Evolutionary conservation across 2,888 invertebrate species (phyloP).

Genomic region (Gastracanthus pulcherrimus): DNA sequence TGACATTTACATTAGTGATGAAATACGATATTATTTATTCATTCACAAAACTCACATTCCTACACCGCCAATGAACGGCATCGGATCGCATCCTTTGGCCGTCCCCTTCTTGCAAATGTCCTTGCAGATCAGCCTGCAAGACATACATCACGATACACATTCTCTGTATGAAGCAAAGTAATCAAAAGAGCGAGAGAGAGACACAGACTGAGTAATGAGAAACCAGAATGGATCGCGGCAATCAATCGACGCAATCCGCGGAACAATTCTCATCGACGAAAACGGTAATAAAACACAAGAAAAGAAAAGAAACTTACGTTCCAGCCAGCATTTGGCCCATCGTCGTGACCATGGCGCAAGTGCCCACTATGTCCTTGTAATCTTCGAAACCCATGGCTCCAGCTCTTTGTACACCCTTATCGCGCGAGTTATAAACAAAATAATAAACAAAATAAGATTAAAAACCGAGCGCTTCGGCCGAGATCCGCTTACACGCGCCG

Average conservation of each 20-base stretch:
- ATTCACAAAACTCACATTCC: constrained; percentile 83
- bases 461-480: not conserved
- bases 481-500: not conserved
- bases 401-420: not conserved
- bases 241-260: not conserved
- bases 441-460: not conserved
- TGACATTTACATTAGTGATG: not conserved
- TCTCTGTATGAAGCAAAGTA: not conserved
- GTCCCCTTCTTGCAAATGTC: constrained; percentile 85
- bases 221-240: not conserved
- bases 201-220: not conserved
- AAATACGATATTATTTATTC: not conserved
- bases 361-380: constrained; percentile 84
- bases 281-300: not conserved
- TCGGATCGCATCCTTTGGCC: constrained; percentile 83
- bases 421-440: not conserved
- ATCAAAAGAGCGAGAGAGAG: no score
- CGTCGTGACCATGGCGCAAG: constrained; percentile 86
- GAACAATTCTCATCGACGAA: constrained; percentile 9
- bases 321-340: constrained; percentile 91
- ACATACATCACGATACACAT: not conserved
- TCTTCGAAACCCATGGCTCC: constrained; percentile 79
- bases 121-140: constrained; percentile 82
- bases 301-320: constrained; percentile 75
- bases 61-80: constrained; percentile 88